Base-by-base conservation (phyloP, 92 coral and sea anemone species). In the Nematostella vectensis region DNA sequence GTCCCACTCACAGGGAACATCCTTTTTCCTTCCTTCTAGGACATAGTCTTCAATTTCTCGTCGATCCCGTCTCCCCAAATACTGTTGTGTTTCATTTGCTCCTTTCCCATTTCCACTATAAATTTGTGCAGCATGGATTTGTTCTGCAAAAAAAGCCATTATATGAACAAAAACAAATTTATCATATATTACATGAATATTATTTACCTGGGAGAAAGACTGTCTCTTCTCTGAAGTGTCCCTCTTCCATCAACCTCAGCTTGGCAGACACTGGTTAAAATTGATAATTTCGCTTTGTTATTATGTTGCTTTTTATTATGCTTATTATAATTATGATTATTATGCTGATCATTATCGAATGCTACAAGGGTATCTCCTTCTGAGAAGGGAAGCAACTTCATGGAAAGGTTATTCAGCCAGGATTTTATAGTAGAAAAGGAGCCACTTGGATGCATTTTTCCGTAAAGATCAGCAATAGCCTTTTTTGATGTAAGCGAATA, bases 181-280 rank as follows among this genome's bases (percentile, higher is more conserved):
- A 33, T 37, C 11, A 33, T 33, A 33, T 33, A 6, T 6, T 15
- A 33, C 40, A 6, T 15, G 15, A 33, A 33, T 33, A 33, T 33
- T 33, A 33, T 15, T 15, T 33, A 33, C 40, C 40, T 33, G 6
- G 40, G 60, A 67, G 31, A 59, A 70, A 33, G 40, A 33, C 15
- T 15, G 8, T 33, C 40, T 33, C 40, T 33, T 33, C 40, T 54
- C 22, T 54, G 59, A 11, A 54, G 39, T 9, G 2, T 28, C 2
- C 18, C 3, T 2, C 13, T 16, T 1, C 3, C 16, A 30, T 54
- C 29, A 13, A 54, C 18, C 1, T 2, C 59, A 1, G 59, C 33
- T 3, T 54, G 59, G 15, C 59, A 54, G 13, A 54, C 59, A 54
- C 59, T 54, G n/a, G 59, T 54, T 3, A 54, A 2, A 21, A 54